A percentile compares a stretch with the other conserved stretches of the same genome.
Evolutionary conservation across 2,888 invertebrate genomes (phyloP).

Genomic region (Gymnosoma rotundatum): DNA sequence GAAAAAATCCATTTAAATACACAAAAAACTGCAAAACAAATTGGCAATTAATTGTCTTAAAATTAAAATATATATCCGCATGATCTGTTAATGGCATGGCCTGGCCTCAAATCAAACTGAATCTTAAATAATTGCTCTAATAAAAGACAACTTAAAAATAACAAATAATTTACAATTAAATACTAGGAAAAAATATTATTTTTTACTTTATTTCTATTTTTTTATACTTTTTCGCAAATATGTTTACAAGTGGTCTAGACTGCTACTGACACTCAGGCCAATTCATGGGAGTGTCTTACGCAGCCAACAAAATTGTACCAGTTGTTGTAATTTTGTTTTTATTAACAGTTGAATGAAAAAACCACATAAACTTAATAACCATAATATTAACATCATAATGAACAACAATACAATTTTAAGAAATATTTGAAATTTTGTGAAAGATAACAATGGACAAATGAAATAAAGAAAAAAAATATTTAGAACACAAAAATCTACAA

Average conservation of each 20-base stretch:
- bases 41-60: slow-evolving; percentile 49
- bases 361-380: background rate
- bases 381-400: slow-evolving; percentile 5
- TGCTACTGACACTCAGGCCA: slow-evolving; percentile 37
- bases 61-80: slow-evolving; percentile 12
- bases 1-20: slow-evolving; percentile 6
- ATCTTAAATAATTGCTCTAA: slow-evolving; percentile 50
- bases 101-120: slow-evolving; percentile 30
- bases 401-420: slow-evolving; percentile 19
- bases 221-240: slow-evolving; percentile 9
- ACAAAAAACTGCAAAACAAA: slow-evolving; percentile 26
- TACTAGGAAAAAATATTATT: slow-evolving; percentile 14
- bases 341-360: background rate
- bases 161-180: slow-evolving; percentile 51
- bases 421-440: slow-evolving; percentile 37
- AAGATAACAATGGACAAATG: background rate
- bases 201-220: background rate
- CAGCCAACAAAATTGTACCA: slow-evolving; percentile 45
- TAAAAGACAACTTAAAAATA: slow-evolving; percentile 47
- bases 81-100: slow-evolving; percentile 4
- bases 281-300: slow-evolving; percentile 65
- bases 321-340: slow-evolving; percentile 6
- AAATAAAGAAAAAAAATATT: background rate
- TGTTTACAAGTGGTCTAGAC: slow-evolving; percentile 51
- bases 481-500: background rate